Evolutionary conservation across 2,888 invertebrate genomes (phyloP), one percentile per base, ranked within the genome.

Genomic region (Andrena dorsata): DNA sequence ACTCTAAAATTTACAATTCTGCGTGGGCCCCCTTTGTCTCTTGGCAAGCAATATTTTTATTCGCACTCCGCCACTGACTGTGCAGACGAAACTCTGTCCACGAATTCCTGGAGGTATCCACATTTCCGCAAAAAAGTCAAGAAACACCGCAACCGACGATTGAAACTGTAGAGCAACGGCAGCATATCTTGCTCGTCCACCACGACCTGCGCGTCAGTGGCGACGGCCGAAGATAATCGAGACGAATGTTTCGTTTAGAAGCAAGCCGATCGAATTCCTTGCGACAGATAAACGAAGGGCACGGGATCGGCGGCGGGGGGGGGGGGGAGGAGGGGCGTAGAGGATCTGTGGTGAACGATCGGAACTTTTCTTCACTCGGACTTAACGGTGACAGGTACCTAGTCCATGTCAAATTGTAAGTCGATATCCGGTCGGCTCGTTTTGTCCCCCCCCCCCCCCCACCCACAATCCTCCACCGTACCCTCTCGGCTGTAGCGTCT

Each of bases 321-420:
- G 47, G 58, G 30, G 13, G 13, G 60, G 30, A 56, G 47, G 58
- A 41, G 16, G 35, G 73, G 28, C 30, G 65, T 5, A 72, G 20
- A 61, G 75, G 73, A 76, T 79, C 77, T 32, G 68, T 79, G 76
- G 73, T 74, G 77, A 88, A 88, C 86, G 88, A 89, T 87, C 83
- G 87, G 87, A 89, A 89, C 88, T 88, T 87, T 88, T 89, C 87
- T 87, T 82, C 70, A 61, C 77, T 65, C 61, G 81, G 84, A 87
- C 79, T 83, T 88, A 86, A 86, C 83, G 81, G 86, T 84, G 88
- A 85, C 88, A 85, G 85, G 85, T 82, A 85, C 79, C 85, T 61
- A 80, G 88, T 82, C 84, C 86, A 79, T 89, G 89, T 91, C 91
- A 90, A 91, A 91, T 90, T 84, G 89, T 84, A 85, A 91, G 90